Base-by-base conservation (phyloP, 2,113 vertebrate genomes). In the Cyphomyrus plagiostoma region DNA sequence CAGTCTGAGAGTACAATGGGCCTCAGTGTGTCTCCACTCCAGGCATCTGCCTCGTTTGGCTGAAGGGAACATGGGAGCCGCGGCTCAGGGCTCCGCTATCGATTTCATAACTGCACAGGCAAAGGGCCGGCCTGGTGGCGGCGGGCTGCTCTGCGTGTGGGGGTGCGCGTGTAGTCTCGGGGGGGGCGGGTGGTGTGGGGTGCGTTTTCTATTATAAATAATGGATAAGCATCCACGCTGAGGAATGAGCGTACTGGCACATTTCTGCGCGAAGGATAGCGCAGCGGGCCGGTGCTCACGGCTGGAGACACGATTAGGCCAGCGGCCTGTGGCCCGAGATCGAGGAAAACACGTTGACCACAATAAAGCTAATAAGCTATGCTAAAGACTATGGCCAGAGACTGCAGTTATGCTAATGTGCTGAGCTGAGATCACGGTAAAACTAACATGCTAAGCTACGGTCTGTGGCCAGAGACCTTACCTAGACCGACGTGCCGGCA, bases 31-130 rank as follows among this genome's bases (percentile, higher is more conserved):
- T 49, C 82, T 86, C 53, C 39, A 49, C 88, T 82, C 84, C 83
- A 87, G 89, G 70, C 91, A 89, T 88, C 89, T 90, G 89, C 88
- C 91, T 88, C 30, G 84, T 90, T 56, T 87, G 83, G 83, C 89
- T 88, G 49, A 85, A 83, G 88, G 88, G 86, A 48, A 84, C 23
- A 56, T 83, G 89, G 88, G 80, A 88, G 23, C 82, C 26, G 26
- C 62, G 88, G 35, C 46, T 46, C 35, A 45, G 89, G 89, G 88
- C 88, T 85, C 86, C 77, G 26, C 88, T 90, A 91, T 91, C 90
- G 91, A 91, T 91, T 91, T 91, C 90, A 90, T 88, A 90, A 91
- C 87, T 77, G 42, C 26, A 49, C 46, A 83, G 53, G 90, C 89
- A 45, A 53, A 86, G 50, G 62, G 50, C 23, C 42, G 84, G 66